Percentiles rank a stretch among this genome's conserved stretches.
phyloP scores from a whole-genome alignment of 2,888 invertebrate species.

The Pandemis corylana region DNA sequence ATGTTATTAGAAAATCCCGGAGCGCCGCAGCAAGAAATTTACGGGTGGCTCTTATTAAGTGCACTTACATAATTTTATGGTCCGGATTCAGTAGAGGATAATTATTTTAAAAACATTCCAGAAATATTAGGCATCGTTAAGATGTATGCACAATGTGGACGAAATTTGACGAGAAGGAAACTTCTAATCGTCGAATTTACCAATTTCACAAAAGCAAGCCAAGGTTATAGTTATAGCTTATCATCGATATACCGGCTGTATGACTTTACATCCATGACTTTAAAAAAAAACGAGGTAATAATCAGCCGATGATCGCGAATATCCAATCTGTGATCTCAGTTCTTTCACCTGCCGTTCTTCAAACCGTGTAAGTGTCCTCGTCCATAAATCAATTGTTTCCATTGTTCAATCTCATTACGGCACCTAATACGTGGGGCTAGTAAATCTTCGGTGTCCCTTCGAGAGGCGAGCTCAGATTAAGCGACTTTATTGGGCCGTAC shows the following conservation, averaged over 20 bases:
- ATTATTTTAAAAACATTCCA: neutral
- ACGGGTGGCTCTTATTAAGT: neutral
- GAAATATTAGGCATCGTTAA: too few relatives aligned
- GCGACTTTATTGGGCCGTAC: constrained; percentile 72
- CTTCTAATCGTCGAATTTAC: too few relatives aligned
- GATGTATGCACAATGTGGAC: too few relatives aligned
- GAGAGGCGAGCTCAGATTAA: constrained; percentile 69
- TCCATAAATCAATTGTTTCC: constrained; percentile 41
- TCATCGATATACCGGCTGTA: too few relatives aligned
- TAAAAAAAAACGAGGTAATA: too few relatives aligned
- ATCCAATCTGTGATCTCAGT: neutral
- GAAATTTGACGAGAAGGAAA: too few relatives aligned
- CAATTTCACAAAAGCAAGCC: too few relatives aligned
- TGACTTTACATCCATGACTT: too few relatives aligned
- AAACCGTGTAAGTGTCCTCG: constrained; percentile 11
- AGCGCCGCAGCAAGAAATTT: neutral
- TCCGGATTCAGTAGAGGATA: neutral
- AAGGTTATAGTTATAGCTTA: too few relatives aligned
- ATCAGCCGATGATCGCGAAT: neutral
- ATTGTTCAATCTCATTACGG: constrained; percentile 43
- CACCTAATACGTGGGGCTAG: constrained; percentile 57
- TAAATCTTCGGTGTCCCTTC: constrained; percentile 66
- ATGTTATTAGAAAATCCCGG: neutral
- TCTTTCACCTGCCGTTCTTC: neutral
- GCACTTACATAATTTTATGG: neutral